Evolutionary conservation across 2,888 invertebrate species (phyloP).

Genomic region (Melanchra persicariae): DNA sequence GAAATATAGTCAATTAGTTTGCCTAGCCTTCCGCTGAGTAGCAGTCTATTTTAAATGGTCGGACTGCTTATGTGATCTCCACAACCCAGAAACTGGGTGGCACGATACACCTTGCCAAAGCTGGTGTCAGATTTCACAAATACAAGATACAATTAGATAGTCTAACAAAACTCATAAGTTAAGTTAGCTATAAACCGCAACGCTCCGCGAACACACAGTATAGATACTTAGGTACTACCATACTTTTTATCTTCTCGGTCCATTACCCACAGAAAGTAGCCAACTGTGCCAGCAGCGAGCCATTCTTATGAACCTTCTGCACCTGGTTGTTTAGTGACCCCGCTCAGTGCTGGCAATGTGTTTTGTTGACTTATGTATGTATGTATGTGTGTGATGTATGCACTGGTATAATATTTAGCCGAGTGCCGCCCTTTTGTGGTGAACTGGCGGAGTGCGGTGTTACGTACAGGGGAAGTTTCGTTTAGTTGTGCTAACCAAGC

Average conservation of each 20-base stretch:
- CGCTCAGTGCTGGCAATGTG: neutral
- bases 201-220: neutral
- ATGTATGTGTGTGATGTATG: constrained; percentile 3
- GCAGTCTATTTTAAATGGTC: no score
- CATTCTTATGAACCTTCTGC: constrained; percentile 13
- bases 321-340: neutral
- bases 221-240: neutral
- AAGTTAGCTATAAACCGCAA: neutral
- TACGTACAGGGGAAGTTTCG: neutral
- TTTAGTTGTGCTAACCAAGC: neutral
- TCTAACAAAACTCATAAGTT: neutral
- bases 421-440: constrained; percentile 21
- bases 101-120: no score
- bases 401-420: constrained; percentile 34
- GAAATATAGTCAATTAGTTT: no score
- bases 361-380: constrained; percentile 4
- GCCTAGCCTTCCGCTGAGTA: no score
- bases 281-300: neutral
- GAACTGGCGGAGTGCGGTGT: neutral
- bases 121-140: neutral
- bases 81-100: no score
- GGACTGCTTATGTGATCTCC: no score
- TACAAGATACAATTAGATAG: neutral
- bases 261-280: constrained; percentile 21
- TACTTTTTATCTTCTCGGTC: constrained; percentile 18